Evolutionary conservation across 1,140 invertebrate species (phyloP).

Genomic region (Homalodisca vitripennis): DNA sequence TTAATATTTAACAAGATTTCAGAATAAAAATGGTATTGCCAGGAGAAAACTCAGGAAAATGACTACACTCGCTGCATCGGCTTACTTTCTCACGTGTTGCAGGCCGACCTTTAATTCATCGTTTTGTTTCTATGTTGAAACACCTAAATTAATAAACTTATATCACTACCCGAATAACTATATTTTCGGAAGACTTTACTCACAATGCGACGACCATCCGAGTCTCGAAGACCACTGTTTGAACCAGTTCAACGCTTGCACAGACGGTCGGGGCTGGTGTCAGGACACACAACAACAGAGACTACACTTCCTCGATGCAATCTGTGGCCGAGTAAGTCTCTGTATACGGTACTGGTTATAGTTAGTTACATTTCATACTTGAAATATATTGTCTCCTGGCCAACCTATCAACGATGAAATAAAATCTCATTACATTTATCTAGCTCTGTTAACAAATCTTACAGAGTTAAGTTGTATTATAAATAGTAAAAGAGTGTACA

Average conservation of each 20-base stretch:
- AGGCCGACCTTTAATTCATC: slow-evolving; percentile 6
- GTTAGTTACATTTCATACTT: no score
- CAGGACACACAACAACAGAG: not conserved
- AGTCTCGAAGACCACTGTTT: not conserved
- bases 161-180: not conserved
- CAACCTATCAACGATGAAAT: no score
- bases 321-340: not conserved
- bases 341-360: no score
- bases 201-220: not conserved
- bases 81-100: slow-evolving; percentile 8
- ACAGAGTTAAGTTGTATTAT: no score
- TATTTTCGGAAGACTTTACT: not conserved
- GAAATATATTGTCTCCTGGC: no score
- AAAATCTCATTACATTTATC: no score
- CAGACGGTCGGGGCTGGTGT: not conserved
- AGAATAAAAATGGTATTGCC: not conserved
- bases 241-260: not conserved
- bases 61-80: not conserved
- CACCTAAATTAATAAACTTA: slow-evolving; percentile 6
- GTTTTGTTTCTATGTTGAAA: slow-evolving; percentile 5
- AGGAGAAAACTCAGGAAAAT: no score
- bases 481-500: no score
- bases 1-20: not conserved
- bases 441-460: no score
- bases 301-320: not conserved